phyloP scores from a whole-genome alignment of 1,140 invertebrate genomes.

The Megalonaias nervosa region DNA sequence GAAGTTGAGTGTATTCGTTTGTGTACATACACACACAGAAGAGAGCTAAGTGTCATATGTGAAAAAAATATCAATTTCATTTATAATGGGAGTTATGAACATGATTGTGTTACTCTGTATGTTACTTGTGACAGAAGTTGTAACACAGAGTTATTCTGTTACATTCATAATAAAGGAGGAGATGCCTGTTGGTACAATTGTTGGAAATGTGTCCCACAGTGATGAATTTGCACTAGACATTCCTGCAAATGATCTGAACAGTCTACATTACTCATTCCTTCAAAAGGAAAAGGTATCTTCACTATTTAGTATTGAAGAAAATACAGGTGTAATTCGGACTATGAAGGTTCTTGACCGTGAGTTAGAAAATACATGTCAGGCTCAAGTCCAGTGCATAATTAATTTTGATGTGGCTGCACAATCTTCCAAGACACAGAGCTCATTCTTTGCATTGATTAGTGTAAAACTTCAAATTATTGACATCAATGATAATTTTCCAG shows the following conservation, averaged over 20 bases:
- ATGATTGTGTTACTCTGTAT: too few relatives aligned
- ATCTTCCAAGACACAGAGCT: conserved; percentile 26
- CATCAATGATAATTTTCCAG: conserved; percentile 35
- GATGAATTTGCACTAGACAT: conserved; percentile 18
- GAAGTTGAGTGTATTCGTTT: too few relatives aligned
- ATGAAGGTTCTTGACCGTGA: conserved; percentile 33
- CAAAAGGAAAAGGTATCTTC: conserved; percentile 21
- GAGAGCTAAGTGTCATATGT: too few relatives aligned
- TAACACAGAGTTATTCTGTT: conserved; percentile 26
- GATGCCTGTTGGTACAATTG: conserved; percentile 18
- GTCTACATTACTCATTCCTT: conserved; percentile 23
- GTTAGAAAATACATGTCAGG: conserved; percentile 24
- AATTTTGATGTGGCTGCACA: conserved; percentile 28
- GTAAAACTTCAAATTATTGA: conserved; percentile 30
- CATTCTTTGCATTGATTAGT: conserved; percentile 29
- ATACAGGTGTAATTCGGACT: conserved; percentile 23
- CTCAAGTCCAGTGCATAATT: conserved; percentile 21
- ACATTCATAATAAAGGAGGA: conserved; percentile 28
- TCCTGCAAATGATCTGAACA: conserved; percentile 16
- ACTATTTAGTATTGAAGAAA: conserved; percentile 16
- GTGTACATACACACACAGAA: too few relatives aligned
- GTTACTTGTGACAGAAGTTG: too few relatives aligned
- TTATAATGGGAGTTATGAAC: too few relatives aligned
- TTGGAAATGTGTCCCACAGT: conserved; percentile 30
- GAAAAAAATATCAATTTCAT: too few relatives aligned